Percentiles rank a stretch among this genome's conserved stretches.
Conservation (phyloP, 2,888 invertebrate species). For the Tiliacea citrago region DNA sequence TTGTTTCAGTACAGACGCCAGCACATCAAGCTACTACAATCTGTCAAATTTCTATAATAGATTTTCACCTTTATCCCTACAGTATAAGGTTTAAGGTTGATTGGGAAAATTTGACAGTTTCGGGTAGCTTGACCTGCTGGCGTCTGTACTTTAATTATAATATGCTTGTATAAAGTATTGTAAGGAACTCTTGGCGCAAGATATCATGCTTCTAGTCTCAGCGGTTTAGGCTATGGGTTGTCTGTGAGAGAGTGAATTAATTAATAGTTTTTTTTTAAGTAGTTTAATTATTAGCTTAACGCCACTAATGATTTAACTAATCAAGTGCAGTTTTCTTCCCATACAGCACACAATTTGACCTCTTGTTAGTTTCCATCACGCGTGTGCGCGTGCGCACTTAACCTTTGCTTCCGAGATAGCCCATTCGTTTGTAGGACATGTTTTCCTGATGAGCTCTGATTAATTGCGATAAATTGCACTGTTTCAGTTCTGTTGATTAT, state of each 20-base stretch:
- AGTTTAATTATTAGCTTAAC: too few relatives aligned
- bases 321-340: slow-evolving; percentile 3
- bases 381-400: slow-evolving; percentile 13
- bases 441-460: slow-evolving; percentile 27
- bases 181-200: too few relatives aligned
- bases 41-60: too few relatives aligned
- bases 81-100: too few relatives aligned
- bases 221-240: too few relatives aligned
- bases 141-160: too few relatives aligned
- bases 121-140: too few relatives aligned
- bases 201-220: neutral
- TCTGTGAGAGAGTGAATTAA: neutral
- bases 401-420: slow-evolving; percentile 45
- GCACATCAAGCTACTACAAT: too few relatives aligned
- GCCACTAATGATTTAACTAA: neutral
- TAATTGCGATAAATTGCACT: neutral
- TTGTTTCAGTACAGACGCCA: too few relatives aligned
- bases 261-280: neutral
- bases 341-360: slow-evolving; percentile 14
- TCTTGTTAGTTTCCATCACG: slow-evolving; percentile 8
- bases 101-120: too few relatives aligned
- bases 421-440: slow-evolving; percentile 10
- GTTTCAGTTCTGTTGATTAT: neutral
- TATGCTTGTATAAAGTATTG: too few relatives aligned
- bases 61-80: too few relatives aligned